phyloP scores from a whole-genome alignment of 2,797 vertebrate species.

The Danio kyathit region DNA sequence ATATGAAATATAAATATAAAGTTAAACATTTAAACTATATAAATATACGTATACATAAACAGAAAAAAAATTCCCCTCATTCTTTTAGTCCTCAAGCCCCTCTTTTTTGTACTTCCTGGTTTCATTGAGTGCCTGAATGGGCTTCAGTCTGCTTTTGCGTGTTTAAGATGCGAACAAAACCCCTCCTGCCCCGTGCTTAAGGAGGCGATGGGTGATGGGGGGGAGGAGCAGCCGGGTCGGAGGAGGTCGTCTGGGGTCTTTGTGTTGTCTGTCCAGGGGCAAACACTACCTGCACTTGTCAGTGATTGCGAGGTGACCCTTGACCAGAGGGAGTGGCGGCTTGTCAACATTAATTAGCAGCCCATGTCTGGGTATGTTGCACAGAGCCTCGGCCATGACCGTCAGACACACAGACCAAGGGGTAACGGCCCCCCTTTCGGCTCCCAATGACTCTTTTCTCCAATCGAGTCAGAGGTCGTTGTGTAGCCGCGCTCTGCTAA shows the following conservation, averaged over 20 bases:
- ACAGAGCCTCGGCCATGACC: constrained; percentile 69
- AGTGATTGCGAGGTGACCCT: constrained; percentile 69
- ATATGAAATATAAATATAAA: too few species aligned
- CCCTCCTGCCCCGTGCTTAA: constrained; percentile 24
- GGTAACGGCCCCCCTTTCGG: constrained; percentile 50
- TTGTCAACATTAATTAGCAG: constrained; percentile 71
- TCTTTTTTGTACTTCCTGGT: constrained; percentile 14
- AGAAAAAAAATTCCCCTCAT: neutral
- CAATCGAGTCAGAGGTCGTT: constrained; percentile 18
- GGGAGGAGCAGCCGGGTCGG: constrained; percentile 20
- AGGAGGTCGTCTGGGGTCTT: constrained; percentile 47
- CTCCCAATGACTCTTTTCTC: constrained; percentile 25
- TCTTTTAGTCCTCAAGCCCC: neutral
- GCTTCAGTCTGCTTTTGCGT: neutral
- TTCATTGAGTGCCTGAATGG: constrained; percentile 34
- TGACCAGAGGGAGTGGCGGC: constrained; percentile 73
- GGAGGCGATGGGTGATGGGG: neutral
- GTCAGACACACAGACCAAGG: constrained; percentile 45
- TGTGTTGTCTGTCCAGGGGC: constrained; percentile 59
- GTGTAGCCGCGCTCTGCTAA: constrained; percentile 26
- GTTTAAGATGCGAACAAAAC: constrained; percentile 21
- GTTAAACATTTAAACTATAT: neutral
- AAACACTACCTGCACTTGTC: constrained; percentile 73
- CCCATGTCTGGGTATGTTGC: constrained; percentile 57
- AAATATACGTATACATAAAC: neutral